Evolutionary conservation across 1,140 invertebrate genomes (phyloP), one percentile per base, ranked within the genome.

Genomic region (Drosophila kepulauana): DNA sequence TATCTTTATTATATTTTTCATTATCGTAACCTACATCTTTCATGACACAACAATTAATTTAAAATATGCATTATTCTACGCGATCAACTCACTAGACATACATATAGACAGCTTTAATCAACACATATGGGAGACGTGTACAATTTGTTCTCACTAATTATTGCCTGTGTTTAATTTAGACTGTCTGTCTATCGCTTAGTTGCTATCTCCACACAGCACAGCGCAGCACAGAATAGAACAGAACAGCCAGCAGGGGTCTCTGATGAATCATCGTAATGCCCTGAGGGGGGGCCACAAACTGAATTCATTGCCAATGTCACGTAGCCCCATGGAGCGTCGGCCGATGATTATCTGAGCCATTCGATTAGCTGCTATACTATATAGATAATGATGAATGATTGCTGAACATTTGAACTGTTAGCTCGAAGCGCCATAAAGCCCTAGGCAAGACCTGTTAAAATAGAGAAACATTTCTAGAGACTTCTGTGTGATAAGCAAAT

Each of bases 241-340:
- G 49, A 7, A 41, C 15, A 51, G 20, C n/a, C 33, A 51, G 63
- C 38, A 13, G 49, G 11, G 51, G 52, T 30, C 41, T 48, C 41
- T 10, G 41, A 52, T 74, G 71, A 74, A n/a, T 74, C 71, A 74
- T 30, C 59, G 10, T 28, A 25, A 1, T 71, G 41, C 49, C 54
- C 54, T 10, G 35, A 15, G 13, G 54, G 54, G 54, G 28, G 59
- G 68, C 10, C 13, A 6, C 33, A 38, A 68, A 46, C 64, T 54
- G 15, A 74, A 61, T 68, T 68, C 71, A 74, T 68, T 67, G 71
- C 57, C 56, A 68, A 49, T 74, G 71, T 74, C 71, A 74, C 71
- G 71, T 74, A 74, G 71, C 3, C 71, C 64, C 56, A 61, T 25
- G 56, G 49, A 57, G 51, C 68, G 33, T 28, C 25, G 48, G 49